Conservation (phyloP, 2,888 invertebrate species). For the Drosophila heteroneura region DNA sequence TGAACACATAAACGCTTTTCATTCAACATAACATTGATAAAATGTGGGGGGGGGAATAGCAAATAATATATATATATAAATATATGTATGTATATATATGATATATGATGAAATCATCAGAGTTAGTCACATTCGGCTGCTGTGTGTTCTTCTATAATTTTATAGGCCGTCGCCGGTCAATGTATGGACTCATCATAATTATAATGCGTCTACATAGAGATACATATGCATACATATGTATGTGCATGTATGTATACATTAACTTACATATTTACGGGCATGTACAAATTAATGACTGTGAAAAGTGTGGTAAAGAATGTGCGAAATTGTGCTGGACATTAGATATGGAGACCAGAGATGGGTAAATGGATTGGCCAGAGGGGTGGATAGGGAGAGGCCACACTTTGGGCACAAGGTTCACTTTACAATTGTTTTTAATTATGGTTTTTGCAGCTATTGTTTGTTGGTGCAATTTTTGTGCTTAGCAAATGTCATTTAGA, state of each 20-base stretch:
- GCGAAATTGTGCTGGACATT: slow-evolving; percentile 37
- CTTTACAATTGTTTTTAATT: slow-evolving; percentile 64
- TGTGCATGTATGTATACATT: neutral
- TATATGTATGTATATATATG: too few species aligned
- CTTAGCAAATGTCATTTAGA: slow-evolving; percentile 52
- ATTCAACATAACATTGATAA: slow-evolving; percentile 53
- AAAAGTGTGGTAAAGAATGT: slow-evolving; percentile 51
- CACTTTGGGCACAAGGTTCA: slow-evolving; percentile 28
- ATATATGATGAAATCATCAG: slow-evolving; percentile 64
- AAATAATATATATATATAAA: neutral
- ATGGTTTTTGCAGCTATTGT: slow-evolving; percentile 24
- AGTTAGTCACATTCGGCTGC: slow-evolving; percentile 45
- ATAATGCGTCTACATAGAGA: slow-evolving; percentile 40
- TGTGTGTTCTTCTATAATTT: slow-evolving; percentile 50
- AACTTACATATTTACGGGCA: slow-evolving; percentile 11
- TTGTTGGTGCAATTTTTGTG: slow-evolving; percentile 11
- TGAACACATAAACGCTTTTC: slow-evolving; percentile 20
- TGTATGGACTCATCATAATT: slow-evolving; percentile 47
- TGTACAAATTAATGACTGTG: slow-evolving; percentile 55
- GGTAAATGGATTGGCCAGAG: neutral
- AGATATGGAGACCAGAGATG: neutral
- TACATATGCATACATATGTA: neutral
- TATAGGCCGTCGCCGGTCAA: slow-evolving; percentile 48
- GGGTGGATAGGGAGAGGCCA: neutral
- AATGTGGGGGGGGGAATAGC: slow-evolving; percentile 26